Evolutionary conservation across 2,797 vertebrate species (phyloP).

Genomic region (Benthosema pterotum): DNA sequence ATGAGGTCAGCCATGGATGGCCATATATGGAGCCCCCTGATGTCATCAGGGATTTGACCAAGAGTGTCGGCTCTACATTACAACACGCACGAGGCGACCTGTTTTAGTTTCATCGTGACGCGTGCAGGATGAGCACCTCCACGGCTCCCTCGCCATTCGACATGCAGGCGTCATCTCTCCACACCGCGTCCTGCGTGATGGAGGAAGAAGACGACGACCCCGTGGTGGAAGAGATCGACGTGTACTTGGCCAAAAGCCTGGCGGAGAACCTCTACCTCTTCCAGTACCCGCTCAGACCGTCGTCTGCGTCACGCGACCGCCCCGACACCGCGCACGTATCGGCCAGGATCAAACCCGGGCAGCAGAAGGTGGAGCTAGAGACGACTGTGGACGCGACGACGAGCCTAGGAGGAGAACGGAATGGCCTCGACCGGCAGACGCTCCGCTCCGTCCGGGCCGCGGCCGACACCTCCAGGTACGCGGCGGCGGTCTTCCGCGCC

Average conservation of each 20-base stretch:
- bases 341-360: conserved; percentile 96
- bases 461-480: conserved; percentile 92
- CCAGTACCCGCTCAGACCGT: conserved; percentile 96
- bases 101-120: too few species aligned
- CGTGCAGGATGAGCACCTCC: too few species aligned
- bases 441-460: conserved; percentile 96
- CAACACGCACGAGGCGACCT: too few species aligned
- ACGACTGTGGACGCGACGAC: conserved; percentile 91
- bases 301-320: conserved; percentile 89
- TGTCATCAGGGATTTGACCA: too few species aligned
- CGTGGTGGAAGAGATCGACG: conserved; percentile 81
- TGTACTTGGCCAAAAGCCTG: conserved; percentile 96
- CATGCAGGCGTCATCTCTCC: conserved; percentile 13
- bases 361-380: conserved; percentile 97
- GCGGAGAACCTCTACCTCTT: conserved; percentile 96
- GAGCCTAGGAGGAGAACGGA: conserved; percentile 96
- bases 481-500: conserved; percentile 94
- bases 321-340: conserved; percentile 89
- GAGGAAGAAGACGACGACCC: too few species aligned
- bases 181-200: conserved; percentile 82
- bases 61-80: too few species aligned
- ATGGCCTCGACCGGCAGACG: conserved; percentile 94
- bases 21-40: too few species aligned
- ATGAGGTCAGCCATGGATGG: too few species aligned
- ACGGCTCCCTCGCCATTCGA: too few species aligned